Conservation (phyloP, 1,140 invertebrate species). For the Drosophila murphyi region DNA sequence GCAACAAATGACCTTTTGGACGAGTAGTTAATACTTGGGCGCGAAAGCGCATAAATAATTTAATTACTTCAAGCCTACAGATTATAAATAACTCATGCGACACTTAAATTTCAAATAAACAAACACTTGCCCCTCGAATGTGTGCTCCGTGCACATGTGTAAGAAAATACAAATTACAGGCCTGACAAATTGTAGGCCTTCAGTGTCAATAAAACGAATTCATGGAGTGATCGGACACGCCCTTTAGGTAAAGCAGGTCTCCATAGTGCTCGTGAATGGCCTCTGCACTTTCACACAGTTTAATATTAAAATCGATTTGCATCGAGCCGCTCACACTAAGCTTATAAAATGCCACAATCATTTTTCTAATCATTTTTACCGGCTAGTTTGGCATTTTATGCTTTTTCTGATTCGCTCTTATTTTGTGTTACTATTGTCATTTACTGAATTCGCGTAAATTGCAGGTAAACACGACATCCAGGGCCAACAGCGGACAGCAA, state of each 20-base stretch:
- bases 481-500: slow-evolving; percentile 25
- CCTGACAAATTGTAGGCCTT: slow-evolving; percentile 53
- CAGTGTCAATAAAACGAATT: slow-evolving; percentile 36
- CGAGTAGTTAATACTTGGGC: slow-evolving; percentile 46
- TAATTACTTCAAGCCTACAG: slow-evolving; percentile 42
- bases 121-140: slow-evolving; percentile 18
- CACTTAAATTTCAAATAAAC: slow-evolving; percentile 20
- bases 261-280: background rate
- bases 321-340: background rate
- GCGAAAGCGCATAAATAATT: slow-evolving; percentile 55
- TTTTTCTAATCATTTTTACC: slow-evolving; percentile 16
- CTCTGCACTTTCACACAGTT: slow-evolving; percentile 2
- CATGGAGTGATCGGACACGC: background rate
- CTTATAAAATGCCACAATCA: slow-evolving; percentile 7
- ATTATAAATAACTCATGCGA: slow-evolving; percentile 50
- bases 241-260: slow-evolving; percentile 4
- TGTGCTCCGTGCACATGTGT: slow-evolving; percentile 25
- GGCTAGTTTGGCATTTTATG: slow-evolving; percentile 15
- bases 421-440: slow-evolving; percentile 28
- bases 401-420: slow-evolving; percentile 15
- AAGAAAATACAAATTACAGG: background rate
- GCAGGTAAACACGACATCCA: slow-evolving; percentile 61
- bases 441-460: slow-evolving; percentile 82
- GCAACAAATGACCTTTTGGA: background rate
- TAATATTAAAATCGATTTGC: slow-evolving; percentile 51